These are phyloP conservation scores for Chaetops frenatus DNA, from an alignment of 2,113 vertebrate genomes.

Conservation along the genomic window DNA sequence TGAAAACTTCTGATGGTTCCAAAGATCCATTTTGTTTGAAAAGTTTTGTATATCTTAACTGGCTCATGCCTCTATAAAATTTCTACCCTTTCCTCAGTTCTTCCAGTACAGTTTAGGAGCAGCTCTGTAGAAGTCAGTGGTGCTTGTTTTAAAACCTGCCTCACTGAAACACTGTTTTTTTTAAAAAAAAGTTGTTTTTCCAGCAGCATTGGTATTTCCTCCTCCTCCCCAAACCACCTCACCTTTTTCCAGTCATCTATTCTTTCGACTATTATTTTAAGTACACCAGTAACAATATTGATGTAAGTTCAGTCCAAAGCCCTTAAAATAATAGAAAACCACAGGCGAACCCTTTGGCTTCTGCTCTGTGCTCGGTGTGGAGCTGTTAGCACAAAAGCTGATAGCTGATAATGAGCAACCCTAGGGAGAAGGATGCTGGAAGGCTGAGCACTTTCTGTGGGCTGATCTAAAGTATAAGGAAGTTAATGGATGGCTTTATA, in stretches of 20 bases:
- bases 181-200: not conserved
- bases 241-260: slow-evolving; percentile 62
- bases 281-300: slow-evolving; percentile 64
- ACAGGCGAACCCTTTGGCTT: not conserved
- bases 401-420: slow-evolving; percentile 33
- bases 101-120: not conserved
- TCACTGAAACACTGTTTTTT: not conserved
- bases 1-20: not conserved
- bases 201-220: slow-evolving; percentile 57
- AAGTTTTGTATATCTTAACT: not conserved
- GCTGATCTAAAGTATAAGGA: not conserved
- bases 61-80: not conserved
- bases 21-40: not conserved
- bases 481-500: slow-evolving; percentile 17
- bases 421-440: slow-evolving; percentile 22
- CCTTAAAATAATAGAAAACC: slow-evolving; percentile 54
- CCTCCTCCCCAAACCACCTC: slow-evolving; percentile 61
- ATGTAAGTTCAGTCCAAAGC: slow-evolving; percentile 35
- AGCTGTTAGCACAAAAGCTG: slow-evolving; percentile 21
- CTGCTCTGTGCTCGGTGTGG: slow-evolving; percentile 5
- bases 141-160: not conserved
- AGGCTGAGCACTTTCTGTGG: not conserved
- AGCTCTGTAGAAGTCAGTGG: not conserved
- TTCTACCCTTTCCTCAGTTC: not conserved
- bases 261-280: slow-evolving; percentile 61